Percentiles rank a stretch among this genome's conserved stretches.
Evolutionary conservation across 2,797 vertebrate genomes (phyloP).

Genomic region (Glossophaga mutica): DNA sequence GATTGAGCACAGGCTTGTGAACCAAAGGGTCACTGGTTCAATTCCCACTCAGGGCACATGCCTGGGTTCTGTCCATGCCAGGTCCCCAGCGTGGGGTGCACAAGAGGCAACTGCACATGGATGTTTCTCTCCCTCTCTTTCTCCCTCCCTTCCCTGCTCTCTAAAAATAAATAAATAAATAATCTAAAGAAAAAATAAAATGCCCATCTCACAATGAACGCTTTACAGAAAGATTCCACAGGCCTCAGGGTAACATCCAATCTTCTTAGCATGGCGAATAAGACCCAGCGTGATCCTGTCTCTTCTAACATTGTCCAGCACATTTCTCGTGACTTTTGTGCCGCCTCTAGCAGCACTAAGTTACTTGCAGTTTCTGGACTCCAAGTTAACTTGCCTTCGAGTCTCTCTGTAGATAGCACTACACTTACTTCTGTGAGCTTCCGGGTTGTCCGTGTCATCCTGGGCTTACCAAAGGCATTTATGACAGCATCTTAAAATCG

Average conservation of each 20-base stretch:
- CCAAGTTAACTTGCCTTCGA: not conserved
- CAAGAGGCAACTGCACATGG: too few relatives aligned
- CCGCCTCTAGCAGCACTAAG: not conserved
- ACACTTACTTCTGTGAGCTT: not conserved
- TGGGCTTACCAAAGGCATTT: not conserved
- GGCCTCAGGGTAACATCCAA: not conserved
- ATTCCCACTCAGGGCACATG: too few relatives aligned
- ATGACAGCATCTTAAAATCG: not conserved
- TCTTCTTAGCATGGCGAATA: not conserved
- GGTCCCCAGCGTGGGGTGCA: too few relatives aligned
- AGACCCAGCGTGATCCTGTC: not conserved
- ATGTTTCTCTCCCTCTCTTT: too few relatives aligned
- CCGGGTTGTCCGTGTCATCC: not conserved
- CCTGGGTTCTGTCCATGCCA: too few relatives aligned
- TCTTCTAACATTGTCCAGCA: not conserved
- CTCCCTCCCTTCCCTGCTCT: too few relatives aligned
- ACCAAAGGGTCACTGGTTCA: too few relatives aligned
- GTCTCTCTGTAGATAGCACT: not conserved
- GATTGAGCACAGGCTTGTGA: too few relatives aligned
- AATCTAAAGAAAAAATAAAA: not conserved
- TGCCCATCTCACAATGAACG: not conserved
- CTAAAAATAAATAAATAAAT: too few relatives aligned
- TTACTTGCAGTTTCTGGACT: not conserved
- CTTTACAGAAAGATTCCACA: too few relatives aligned
- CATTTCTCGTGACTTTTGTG: not conserved